These are phyloP conservation scores for Selene dorsalis DNA, from an alignment of 2,797 vertebrate species.

Conservation along the genomic window DNA sequence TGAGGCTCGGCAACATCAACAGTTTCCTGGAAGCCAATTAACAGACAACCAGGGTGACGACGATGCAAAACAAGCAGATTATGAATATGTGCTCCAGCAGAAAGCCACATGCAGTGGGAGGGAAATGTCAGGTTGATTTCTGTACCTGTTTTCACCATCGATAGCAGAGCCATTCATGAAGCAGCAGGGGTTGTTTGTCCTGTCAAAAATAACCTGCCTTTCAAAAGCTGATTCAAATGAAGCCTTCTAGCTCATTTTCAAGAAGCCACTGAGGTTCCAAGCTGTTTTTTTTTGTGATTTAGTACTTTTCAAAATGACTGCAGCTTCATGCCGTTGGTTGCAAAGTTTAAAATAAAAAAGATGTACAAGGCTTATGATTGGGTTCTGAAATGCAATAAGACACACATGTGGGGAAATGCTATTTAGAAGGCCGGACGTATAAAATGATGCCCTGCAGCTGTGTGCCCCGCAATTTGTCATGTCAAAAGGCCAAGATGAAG, in stretches of 20 bases:
- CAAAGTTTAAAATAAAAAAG: neutral
- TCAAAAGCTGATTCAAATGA: slow-evolving; percentile 29
- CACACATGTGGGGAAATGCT: slow-evolving; percentile 8
- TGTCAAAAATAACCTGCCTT: slow-evolving; percentile 41
- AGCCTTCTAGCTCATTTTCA: slow-evolving; percentile 6
- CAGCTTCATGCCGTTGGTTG: neutral
- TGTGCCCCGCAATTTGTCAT: slow-evolving; percentile 18
- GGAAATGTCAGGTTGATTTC: slow-evolving; percentile 47
- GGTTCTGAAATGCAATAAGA: slow-evolving; percentile 11
- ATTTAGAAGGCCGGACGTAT: neutral
- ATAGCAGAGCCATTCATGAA: slow-evolving; percentile 33
- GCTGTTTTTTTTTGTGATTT: slow-evolving; percentile 11
- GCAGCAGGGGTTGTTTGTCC: slow-evolving; percentile 31
- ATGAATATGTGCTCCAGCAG: slow-evolving; percentile 29
- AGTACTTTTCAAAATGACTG: neutral
- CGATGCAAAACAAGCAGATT: slow-evolving; percentile 7
- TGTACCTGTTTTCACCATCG: slow-evolving; percentile 18
- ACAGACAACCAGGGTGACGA: neutral
- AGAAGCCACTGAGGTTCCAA: slow-evolving; percentile 8
- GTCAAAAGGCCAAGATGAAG: slow-evolving; percentile 29
- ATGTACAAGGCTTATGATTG: neutral
- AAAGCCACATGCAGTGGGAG: slow-evolving; percentile 24
- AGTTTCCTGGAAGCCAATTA: slow-evolving; percentile 22
- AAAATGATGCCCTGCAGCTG: slow-evolving; percentile 28
- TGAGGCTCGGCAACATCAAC: slow-evolving; percentile 5